Percentiles rank a stretch among this genome's conserved stretches.
phyloP scores from a whole-genome alignment of 2,113 vertebrate genomes.

The Hyla sarda region DNA sequence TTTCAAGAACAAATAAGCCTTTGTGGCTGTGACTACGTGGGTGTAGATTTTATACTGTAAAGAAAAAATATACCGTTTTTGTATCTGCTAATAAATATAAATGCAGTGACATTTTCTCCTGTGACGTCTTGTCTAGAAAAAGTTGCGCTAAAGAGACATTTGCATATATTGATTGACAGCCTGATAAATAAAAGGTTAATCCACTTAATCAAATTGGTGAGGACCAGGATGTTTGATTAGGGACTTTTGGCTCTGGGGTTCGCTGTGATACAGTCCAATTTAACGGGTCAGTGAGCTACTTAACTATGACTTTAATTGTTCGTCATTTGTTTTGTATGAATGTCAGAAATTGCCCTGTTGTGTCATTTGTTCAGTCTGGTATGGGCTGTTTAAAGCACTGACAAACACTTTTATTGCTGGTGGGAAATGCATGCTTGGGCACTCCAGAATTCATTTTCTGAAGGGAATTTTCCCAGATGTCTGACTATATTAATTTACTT shows the following conservation, averaged over 20 bases:
- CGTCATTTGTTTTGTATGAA: constrained; percentile 45
- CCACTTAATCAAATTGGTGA: constrained; percentile 48
- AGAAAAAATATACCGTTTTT: constrained; percentile 6
- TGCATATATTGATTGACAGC: constrained; percentile 56
- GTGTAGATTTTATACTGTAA: constrained; percentile 41
- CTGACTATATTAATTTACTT: constrained; percentile 11
- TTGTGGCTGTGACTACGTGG: constrained; percentile 13
- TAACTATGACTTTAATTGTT: constrained; percentile 52
- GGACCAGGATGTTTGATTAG: constrained; percentile 48
- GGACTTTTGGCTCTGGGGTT: constrained; percentile 44
- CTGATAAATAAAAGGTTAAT: constrained; percentile 55
- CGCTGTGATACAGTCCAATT: constrained; percentile 45
- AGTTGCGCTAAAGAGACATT: constrained; percentile 29
- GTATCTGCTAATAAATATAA: constrained; percentile 44
- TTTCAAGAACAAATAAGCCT: constrained; percentile 25
- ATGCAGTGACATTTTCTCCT: constrained; percentile 37
- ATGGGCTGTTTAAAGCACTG: constrained; percentile 25
- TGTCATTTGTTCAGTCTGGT: constrained; percentile 32
- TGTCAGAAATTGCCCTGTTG: constrained; percentile 16
- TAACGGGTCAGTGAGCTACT: constrained; percentile 53
- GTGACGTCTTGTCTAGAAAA: constrained; percentile 18
- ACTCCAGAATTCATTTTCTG: neutral
- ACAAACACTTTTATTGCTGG: constrained; percentile 6
- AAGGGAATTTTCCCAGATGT: constrained; percentile 36
- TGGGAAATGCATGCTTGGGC: neutral